Evolutionary conservation across 2,113 vertebrate genomes (phyloP), one percentile per base, ranked within the genome.

Genomic region (Brachirus orientalis): DNA sequence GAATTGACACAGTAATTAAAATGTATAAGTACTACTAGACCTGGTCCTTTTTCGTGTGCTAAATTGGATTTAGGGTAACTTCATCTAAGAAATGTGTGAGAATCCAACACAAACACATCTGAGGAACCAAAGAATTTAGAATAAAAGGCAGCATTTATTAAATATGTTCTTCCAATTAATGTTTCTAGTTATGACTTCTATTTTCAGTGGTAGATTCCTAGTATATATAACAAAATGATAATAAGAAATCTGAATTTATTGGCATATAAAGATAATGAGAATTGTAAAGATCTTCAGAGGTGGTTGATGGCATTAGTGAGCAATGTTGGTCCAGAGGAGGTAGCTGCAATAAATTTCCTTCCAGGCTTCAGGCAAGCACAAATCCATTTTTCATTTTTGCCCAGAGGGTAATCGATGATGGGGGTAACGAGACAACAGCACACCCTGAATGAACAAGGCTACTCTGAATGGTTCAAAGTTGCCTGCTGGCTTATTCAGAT

Each of bases 331-430:
- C 44, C 33, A 41, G 47, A 41, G 66, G 63, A 75, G 77, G 66
- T 44, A 63, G 57, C 54, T 41, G 72, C 71, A 53, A 63, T 70
- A 66, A 57, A 74, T 72, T 70, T 76, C 59, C 72, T 69, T 75
- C 64, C 38, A 69, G 59, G 72, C 79, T 77, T 43, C 55, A 63
- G 83, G 81, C 69, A 5, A 77, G 55, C 79, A 56, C 47, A 48
- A 83, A 88, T 89, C 79, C 75, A 88, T 91, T 89, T 86, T 85
- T 90, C 80, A 85, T 88, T 82, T 55, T 87, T 85, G 72, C 77
- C 82, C 80, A 55, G 69, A 88, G 86, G 83, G 80, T 80, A 88
- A 91, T 88, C 80, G 79, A 89, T 89, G 86, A 88, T 82, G 72
- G 68, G 76, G 79, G 70, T 62, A 78, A 82, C 69, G 80, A 88